A percentile compares a stretch with the other conserved stretches of the same genome.
Evolutionary conservation across 2,797 vertebrate species (phyloP).

Genomic region (Vultur gryphus): DNA sequence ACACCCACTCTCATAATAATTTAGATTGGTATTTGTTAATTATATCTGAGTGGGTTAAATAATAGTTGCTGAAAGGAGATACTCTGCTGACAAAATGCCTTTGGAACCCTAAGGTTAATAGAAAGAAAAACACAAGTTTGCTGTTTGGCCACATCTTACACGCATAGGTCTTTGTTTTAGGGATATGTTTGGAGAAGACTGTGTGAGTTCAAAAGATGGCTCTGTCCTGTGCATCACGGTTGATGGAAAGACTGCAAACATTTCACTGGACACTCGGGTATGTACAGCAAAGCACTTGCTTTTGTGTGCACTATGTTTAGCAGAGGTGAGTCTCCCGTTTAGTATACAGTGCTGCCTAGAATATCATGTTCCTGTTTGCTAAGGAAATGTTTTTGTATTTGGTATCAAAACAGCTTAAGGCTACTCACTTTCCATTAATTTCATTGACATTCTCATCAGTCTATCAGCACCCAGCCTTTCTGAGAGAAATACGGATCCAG

Average conservation of each 20-base stretch:
- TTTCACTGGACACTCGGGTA: constrained; percentile 81
- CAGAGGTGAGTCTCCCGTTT: background rate
- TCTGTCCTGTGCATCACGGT: constrained; percentile 81
- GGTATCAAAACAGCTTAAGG: background rate
- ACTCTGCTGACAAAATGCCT: background rate
- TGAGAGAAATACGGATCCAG: background rate
- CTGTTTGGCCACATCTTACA: background rate
- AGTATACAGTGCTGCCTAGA: background rate
- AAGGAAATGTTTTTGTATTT: background rate
- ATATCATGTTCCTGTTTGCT: background rate
- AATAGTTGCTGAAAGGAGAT: background rate
- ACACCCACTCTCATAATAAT: background rate
- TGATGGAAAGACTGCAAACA: constrained; percentile 84
- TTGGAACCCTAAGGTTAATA: background rate
- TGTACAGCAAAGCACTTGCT: background rate
- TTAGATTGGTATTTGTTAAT: background rate
- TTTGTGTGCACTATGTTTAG: background rate
- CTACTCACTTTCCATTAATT: background rate
- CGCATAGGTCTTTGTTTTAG: constrained; percentile 59
- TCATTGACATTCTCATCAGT: background rate
- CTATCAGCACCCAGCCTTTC: background rate
- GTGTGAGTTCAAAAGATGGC: constrained; percentile 81
- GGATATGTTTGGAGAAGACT: constrained; percentile 95
- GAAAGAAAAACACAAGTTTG: background rate
- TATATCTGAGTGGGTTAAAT: background rate